phyloP scores from a whole-genome alignment of 1,140 invertebrate species.

The Plectrocnemia conspersa region DNA sequence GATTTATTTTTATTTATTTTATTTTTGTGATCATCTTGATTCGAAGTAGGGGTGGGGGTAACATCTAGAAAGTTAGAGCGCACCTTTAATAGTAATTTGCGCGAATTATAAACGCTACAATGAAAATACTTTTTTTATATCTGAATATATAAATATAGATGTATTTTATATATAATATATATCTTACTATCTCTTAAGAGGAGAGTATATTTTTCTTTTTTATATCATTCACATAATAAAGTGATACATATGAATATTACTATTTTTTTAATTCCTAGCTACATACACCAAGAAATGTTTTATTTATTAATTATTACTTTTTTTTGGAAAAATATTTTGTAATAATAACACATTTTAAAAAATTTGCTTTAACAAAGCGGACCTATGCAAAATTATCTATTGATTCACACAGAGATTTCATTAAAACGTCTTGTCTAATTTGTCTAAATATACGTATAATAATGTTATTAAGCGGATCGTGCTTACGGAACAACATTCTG shows the following conservation, averaged over 20 bases:
- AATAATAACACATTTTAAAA: no score
- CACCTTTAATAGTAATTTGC: conserved; percentile 24
- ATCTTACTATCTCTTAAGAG: conserved; percentile 24
- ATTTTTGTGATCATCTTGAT: background rate
- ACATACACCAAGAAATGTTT: conserved; percentile 34
- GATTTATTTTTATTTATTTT: background rate
- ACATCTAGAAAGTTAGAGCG: conserved; percentile 24
- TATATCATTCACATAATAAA: no score
- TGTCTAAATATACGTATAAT: no score
- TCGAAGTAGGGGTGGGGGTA: conserved; percentile 3
- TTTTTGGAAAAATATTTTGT: conserved; percentile 35
- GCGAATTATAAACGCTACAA: conserved; percentile 34
- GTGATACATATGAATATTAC: conserved; percentile 31
- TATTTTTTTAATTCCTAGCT: conserved; percentile 29
- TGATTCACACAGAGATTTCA: no score
- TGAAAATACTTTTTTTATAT: conserved; percentile 35
- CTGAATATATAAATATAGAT: conserved; percentile 37
- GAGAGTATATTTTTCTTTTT: conserved; percentile 29
- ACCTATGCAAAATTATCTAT: no score
- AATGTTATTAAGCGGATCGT: no score
- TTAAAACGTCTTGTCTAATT: no score
- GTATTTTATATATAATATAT: conserved; percentile 32
- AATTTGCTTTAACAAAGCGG: no score
- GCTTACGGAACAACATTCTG: no score
- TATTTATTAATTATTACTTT: no score